These are phyloP conservation scores for Antennarius striatus DNA, from an alignment of 2,113 vertebrate genomes.

Conservation along the genomic window DNA sequence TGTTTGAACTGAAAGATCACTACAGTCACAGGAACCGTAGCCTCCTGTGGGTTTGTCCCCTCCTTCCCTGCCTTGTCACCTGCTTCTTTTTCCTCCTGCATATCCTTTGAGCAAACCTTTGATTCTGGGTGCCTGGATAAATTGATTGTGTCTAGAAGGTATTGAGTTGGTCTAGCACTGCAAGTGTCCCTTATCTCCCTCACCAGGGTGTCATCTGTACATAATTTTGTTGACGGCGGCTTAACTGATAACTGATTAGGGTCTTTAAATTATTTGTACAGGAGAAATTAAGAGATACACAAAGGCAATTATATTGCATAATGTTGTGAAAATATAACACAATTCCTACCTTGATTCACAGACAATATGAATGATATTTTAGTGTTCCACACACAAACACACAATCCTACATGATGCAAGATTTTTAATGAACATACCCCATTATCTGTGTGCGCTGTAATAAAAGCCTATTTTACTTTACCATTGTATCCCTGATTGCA, in stretches of 20 bases:
- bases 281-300: background rate
- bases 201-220: constrained; percentile 24
- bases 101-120: constrained; percentile 57
- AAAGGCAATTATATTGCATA: constrained; percentile 47
- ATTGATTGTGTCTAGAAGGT: constrained; percentile 49
- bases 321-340: background rate
- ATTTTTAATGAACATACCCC: constrained; percentile 52
- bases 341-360: no score
- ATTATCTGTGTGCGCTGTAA: constrained; percentile 51
- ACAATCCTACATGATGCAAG: constrained; percentile 18
- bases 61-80: constrained; percentile 3
- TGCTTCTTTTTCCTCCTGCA: constrained; percentile 23
- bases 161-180: constrained; percentile 34
- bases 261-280: constrained; percentile 32
- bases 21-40: background rate
- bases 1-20: background rate
- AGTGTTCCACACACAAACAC: no score
- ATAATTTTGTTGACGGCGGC: constrained; percentile 50
- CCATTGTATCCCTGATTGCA: constrained; percentile 69
- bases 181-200: constrained; percentile 39
- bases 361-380: no score
- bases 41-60: constrained; percentile 13
- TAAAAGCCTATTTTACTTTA: constrained; percentile 51
- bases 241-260: constrained; percentile 34
- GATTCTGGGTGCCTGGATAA: constrained; percentile 35